Conservation (phyloP, 2,888 invertebrate species). For the Plagiodera versicolora region DNA sequence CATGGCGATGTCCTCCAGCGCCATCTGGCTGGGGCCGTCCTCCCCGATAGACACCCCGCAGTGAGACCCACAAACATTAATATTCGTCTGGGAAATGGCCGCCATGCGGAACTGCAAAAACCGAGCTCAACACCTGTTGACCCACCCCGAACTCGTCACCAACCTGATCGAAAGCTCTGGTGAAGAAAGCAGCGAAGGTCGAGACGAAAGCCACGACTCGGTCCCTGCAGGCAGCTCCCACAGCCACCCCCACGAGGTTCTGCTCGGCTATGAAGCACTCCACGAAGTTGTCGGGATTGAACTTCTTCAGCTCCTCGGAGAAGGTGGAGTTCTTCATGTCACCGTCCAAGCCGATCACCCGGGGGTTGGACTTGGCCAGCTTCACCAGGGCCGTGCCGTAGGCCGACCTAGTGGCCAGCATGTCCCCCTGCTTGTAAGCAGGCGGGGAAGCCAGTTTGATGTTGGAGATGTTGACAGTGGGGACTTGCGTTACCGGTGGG, state of each 20-base stretch:
- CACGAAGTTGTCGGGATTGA: slow-evolving; percentile 72
- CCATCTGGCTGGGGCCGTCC: slow-evolving; percentile 99
- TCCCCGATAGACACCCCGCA: slow-evolving; percentile 98
- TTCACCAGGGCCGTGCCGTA: slow-evolving; percentile 94
- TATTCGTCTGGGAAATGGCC: slow-evolving; percentile 96
- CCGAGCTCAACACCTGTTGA: not conserved
- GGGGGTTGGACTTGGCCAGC: slow-evolving; percentile 69
- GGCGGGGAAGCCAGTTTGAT: slow-evolving; percentile 78
- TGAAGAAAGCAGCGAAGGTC: slow-evolving; percentile 97
- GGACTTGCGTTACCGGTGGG: slow-evolving; percentile 70
- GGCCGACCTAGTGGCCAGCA: slow-evolving; percentile 85
- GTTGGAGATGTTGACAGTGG: slow-evolving; percentile 69
- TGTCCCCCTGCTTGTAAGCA: slow-evolving; percentile 73
- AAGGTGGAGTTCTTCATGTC: slow-evolving; percentile 99
- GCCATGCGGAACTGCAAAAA: slow-evolving; percentile 87
- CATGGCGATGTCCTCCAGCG: slow-evolving; percentile 93
- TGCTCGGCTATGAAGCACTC: slow-evolving; percentile 99
- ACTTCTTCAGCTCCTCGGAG: slow-evolving; percentile 85
- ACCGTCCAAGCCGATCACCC: slow-evolving; percentile 92
- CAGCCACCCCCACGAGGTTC: slow-evolving; percentile 93
- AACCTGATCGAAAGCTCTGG: slow-evolving; percentile 93
- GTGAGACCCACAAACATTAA: slow-evolving; percentile 95
- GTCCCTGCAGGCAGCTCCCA: slow-evolving; percentile 92
- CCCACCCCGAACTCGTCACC: too few species aligned
- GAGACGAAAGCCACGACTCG: slow-evolving; percentile 92